phyloP scores from a whole-genome alignment of 2,888 invertebrate genomes.

The Nomada lathburiana region DNA sequence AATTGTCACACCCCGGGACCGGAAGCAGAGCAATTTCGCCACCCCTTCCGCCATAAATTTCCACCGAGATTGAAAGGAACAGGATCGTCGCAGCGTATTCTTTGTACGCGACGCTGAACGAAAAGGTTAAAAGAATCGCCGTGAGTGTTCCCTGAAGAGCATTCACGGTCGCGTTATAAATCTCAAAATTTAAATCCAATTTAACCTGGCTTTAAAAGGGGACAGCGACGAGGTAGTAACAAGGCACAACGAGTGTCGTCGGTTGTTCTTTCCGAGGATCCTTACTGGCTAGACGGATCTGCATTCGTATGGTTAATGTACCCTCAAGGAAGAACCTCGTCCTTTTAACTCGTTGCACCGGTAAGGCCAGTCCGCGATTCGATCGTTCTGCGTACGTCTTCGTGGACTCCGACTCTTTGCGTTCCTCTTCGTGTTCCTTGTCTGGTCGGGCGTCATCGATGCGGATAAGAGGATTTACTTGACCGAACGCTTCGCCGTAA shows the following conservation, averaged over 20 bases:
- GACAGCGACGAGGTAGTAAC: constrained; percentile 38
- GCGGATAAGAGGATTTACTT: constrained; percentile 65
- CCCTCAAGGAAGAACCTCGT: constrained; percentile 61
- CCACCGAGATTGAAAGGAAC: constrained; percentile 2
- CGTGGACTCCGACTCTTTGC: constrained; percentile 61
- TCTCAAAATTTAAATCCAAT: constrained; percentile 68
- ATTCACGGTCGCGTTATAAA: constrained; percentile 51
- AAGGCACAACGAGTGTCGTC: constrained; percentile 57
- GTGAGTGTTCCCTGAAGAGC: constrained; percentile 42
- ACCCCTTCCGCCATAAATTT: constrained; percentile 14
- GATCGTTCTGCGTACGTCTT: constrained; percentile 67
- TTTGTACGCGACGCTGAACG: not conserved
- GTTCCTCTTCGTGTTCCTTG: constrained; percentile 65
- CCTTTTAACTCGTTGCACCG: constrained; percentile 75
- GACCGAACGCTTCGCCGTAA: constrained; percentile 16
- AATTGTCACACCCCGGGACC: not conserved
- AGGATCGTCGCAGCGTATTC: not conserved
- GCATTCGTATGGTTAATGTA: constrained; percentile 64
- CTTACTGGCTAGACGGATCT: constrained; percentile 59
- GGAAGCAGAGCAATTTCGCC: constrained; percentile 9
- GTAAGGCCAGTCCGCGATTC: constrained; percentile 71
- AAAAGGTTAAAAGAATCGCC: constrained; percentile 43
- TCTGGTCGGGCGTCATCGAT: constrained; percentile 58
- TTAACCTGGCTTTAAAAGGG: constrained; percentile 42
- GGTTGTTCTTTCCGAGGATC: constrained; percentile 55